Conservation (phyloP, 2,888 invertebrate genomes). For the Hipparchia sbordonii region DNA sequence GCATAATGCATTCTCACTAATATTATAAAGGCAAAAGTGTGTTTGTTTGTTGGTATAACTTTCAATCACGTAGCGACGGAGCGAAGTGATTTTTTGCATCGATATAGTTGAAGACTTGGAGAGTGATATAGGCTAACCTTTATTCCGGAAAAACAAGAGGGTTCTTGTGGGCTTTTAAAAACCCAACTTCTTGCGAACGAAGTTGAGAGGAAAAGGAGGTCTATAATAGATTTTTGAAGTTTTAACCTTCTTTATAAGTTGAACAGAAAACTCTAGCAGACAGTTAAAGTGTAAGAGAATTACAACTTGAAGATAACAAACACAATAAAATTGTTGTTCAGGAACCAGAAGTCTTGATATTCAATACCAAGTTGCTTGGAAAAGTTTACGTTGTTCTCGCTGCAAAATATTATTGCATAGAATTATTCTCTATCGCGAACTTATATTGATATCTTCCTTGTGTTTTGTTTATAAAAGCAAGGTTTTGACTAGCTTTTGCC, state of each 20-base stretch:
- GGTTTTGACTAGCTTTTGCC: not conserved
- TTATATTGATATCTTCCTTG: not conserved
- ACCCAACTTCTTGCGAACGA: too few species aligned
- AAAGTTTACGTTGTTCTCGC: constrained; percentile 20
- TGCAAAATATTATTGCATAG: not conserved
- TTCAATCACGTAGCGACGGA: too few species aligned
- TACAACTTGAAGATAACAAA: constrained; percentile 5
- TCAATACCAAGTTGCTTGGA: constrained; percentile 22
- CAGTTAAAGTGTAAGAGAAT: not conserved
- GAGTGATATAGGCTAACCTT: too few species aligned
- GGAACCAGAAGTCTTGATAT: constrained; percentile 28
- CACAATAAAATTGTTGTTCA: constrained; percentile 5
- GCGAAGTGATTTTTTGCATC: too few species aligned
- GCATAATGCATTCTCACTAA: too few species aligned
- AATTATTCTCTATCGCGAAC: not conserved
- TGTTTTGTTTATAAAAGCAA: not conserved
- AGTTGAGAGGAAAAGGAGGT: too few species aligned
- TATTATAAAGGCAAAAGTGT: too few species aligned
- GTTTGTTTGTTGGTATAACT: too few species aligned
- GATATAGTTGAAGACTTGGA: too few species aligned
- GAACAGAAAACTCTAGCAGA: not conserved
- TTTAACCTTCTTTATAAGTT: not conserved
- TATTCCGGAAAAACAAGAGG: not conserved
- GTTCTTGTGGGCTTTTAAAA: too few species aligned
- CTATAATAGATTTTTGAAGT: not conserved